A percentile compares a stretch with the other conserved stretches of the same genome.
Evolutionary conservation across 2,888 invertebrate genomes (phyloP).

Genomic region (Seira sanloemensis): DNA sequence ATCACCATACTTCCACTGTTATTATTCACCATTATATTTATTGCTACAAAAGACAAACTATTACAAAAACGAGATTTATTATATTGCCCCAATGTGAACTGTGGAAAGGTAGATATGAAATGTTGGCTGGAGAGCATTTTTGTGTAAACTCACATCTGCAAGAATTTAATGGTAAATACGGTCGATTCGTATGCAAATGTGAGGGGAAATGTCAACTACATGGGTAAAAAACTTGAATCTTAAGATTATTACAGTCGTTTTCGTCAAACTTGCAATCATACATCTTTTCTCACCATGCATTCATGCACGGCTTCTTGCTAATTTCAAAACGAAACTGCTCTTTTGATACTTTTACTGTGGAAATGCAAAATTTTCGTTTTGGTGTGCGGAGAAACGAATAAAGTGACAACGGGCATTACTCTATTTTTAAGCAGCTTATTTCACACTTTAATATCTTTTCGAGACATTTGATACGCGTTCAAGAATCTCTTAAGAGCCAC

Average conservation of each 20-base stretch:
- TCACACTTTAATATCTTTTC: conserved; percentile 61
- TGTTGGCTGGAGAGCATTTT: no score
- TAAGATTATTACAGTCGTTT: not conserved
- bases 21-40: no score
- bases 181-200: conserved; percentile 5
- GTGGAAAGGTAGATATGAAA: no score
- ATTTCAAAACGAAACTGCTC: not conserved
- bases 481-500: conserved; percentile 58
- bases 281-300: no score
- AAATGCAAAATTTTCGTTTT: conserved; percentile 3
- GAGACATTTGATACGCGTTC: conserved; percentile 61
- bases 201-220: not conserved
- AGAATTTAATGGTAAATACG: not conserved
- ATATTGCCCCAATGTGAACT: not conserved
- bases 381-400: conserved; percentile 15
- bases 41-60: not conserved
- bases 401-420: conserved; percentile 67
- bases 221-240: no score
- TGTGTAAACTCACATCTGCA: no score
- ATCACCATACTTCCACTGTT: conserved; percentile 29
- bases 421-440: conserved; percentile 68
- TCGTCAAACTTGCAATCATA: not conserved
- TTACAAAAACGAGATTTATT: not conserved
- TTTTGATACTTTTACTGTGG: not conserved
- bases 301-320: not conserved